A percentile compares a stretch with the other conserved stretches of the same genome.
These are phyloP conservation scores for Nomada flava DNA, from an alignment of 2,888 invertebrate species.

Conservation along the genomic window DNA sequence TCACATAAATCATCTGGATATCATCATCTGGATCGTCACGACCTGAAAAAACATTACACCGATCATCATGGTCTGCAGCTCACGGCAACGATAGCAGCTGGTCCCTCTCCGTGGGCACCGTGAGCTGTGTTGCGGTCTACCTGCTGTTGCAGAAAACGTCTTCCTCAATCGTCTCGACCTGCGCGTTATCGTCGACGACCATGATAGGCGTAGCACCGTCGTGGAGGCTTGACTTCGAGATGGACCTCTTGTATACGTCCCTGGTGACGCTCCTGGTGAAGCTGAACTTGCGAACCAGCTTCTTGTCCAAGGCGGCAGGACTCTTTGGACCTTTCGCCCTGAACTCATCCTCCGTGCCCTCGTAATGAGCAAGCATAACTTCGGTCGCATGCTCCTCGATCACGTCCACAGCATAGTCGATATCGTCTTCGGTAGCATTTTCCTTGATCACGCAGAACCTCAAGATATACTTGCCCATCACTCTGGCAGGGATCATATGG, in stretches of 20 bases:
- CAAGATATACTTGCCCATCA: slow-evolving; percentile 90
- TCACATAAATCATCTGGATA: slow-evolving; percentile 60
- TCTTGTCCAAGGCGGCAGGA: slow-evolving; percentile 85
- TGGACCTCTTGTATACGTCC: slow-evolving; percentile 85
- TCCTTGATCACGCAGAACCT: slow-evolving; percentile 93
- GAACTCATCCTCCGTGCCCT: slow-evolving; percentile 83
- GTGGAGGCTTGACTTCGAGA: slow-evolving; percentile 85
- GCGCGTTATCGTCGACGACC: slow-evolving; percentile 84
- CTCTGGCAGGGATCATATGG: slow-evolving; percentile 94
- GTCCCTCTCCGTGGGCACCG: slow-evolving; percentile 77
- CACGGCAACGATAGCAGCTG: slow-evolving; percentile 78
- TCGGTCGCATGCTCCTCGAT: slow-evolving; percentile 87
- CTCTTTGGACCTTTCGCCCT: slow-evolving; percentile 82
- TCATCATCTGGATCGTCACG: slow-evolving; percentile 70
- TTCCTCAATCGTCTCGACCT: slow-evolving; percentile 80
- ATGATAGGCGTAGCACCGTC: slow-evolving; percentile 86
- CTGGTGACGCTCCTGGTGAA: slow-evolving; percentile 86
- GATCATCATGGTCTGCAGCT: slow-evolving; percentile 68
- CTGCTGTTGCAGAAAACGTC: slow-evolving; percentile 81
- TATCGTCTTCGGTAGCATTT: slow-evolving; percentile 90
- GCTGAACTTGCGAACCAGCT: slow-evolving; percentile 86
- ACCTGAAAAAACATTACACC: slow-evolving; percentile 63
- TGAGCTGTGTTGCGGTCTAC: slow-evolving; percentile 80
- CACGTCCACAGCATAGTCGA: slow-evolving; percentile 88
- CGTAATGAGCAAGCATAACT: slow-evolving; percentile 84